Evolutionary conservation across 2,113 vertebrate species (phyloP).

Genomic region (Ceuthmochares aereus): DNA sequence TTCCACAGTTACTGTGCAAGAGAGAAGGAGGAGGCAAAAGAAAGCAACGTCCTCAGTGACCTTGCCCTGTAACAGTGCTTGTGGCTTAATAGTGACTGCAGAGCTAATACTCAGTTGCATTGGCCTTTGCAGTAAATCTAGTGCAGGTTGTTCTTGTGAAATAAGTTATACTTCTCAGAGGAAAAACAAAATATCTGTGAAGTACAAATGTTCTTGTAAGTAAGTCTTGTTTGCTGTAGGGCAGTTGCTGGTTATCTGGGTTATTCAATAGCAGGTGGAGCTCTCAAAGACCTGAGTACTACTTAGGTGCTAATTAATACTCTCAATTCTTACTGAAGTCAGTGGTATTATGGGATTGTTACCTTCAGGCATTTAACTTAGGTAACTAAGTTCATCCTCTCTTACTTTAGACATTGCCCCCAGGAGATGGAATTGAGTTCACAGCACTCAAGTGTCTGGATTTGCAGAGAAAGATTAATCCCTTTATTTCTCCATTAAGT

Average conservation of each 20-base stretch:
- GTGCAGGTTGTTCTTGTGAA: neutral
- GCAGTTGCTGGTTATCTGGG: neutral
- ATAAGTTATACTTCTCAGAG: neutral
- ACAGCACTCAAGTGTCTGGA: neutral
- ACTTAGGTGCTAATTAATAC: neutral
- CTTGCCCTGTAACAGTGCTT: neutral
- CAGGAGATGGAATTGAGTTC: neutral
- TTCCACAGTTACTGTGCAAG: neutral
- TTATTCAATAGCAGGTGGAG: neutral
- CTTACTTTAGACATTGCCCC: neutral
- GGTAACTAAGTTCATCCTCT: neutral
- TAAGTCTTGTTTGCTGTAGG: neutral
- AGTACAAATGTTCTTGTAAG: neutral
- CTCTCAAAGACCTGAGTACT: neutral
- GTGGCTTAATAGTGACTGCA: neutral
- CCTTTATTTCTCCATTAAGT: neutral
- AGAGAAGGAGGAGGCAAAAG: neutral
- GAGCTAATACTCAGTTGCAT: neutral
- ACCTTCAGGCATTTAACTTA: neutral
- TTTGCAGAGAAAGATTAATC: neutral
- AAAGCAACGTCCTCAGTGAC: rapidly evolving
- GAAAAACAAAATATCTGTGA: neutral
- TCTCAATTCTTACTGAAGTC: neutral
- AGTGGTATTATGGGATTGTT: neutral
- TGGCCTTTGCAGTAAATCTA: neutral